These are phyloP conservation scores for Carlito syrichta DNA, from an alignment of 2,113 vertebrate species.

Conservation along the genomic window DNA sequence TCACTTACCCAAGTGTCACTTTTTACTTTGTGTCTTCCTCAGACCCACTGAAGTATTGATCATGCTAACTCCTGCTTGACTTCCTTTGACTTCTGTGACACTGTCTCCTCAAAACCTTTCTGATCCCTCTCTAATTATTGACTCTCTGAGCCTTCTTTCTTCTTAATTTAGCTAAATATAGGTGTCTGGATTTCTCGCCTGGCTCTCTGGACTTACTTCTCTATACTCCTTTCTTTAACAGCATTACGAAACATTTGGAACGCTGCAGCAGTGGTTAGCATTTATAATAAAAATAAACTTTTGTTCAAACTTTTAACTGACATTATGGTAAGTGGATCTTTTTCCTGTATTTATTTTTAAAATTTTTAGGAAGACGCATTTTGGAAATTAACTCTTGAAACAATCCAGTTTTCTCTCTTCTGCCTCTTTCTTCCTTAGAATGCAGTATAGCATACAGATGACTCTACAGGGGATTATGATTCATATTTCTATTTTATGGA, in stretches of 20 bases:
- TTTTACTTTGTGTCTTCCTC: neutral
- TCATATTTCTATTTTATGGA: neutral
- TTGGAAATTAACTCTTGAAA: neutral
- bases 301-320: neutral
- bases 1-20: neutral
- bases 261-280: neutral
- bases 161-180: neutral
- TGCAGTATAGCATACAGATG: neutral
- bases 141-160: neutral
- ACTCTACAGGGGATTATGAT: neutral
- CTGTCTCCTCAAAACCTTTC: neutral
- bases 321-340: neutral
- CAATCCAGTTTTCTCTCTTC: neutral
- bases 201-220: neutral
- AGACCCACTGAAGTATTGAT: neutral
- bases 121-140: neutral
- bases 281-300: neutral
- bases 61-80: neutral
- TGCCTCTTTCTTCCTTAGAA: neutral
- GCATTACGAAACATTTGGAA: neutral
- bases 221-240: neutral
- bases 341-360: neutral
- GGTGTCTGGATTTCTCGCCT: neutral
- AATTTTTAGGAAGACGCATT: neutral
- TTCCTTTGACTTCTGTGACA: neutral